phyloP scores from a whole-genome alignment of 2,797 vertebrate genomes.

The Clangula hyemalis region DNA sequence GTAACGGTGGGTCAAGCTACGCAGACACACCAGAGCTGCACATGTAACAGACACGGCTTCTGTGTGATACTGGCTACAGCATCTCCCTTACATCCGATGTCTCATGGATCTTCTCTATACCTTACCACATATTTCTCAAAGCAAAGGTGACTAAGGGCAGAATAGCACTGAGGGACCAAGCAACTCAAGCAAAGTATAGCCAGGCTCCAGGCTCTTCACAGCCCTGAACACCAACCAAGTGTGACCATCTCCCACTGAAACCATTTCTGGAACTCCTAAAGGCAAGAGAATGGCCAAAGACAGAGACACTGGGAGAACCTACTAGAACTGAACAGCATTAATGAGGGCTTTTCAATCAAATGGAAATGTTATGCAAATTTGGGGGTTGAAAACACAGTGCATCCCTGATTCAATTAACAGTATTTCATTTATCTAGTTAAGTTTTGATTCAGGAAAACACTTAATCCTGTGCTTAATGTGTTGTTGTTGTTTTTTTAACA shows the following conservation, averaged over 20 bases:
- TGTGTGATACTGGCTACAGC: fast-evolving
- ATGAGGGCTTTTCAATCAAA: constrained; percentile 22
- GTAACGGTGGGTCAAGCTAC: not conserved
- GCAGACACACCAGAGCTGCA: not conserved
- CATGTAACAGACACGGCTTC: fast-evolving
- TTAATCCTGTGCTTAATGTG: constrained; percentile 52
- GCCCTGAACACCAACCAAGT: not conserved
- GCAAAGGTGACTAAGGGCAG: not conserved
- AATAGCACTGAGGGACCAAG: fast-evolving
- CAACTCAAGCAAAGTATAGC: fast-evolving
- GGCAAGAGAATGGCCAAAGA: not conserved
- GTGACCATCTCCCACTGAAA: not conserved
- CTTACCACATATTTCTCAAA: not conserved
- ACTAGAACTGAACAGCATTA: not conserved
- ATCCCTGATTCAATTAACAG: constrained; percentile 67
- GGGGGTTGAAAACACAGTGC: constrained; percentile 44
- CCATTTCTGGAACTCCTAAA: not conserved
- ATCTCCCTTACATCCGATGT: not conserved
- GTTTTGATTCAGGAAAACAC: constrained; percentile 51
- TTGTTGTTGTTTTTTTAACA: constrained; percentile 19
- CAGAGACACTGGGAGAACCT: not conserved
- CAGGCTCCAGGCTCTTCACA: not conserved
- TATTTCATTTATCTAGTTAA: constrained; percentile 64
- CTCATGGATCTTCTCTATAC: not conserved
- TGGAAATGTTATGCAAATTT: constrained; percentile 61